These are phyloP conservation scores for Pandemis cinnamomeana DNA, from an alignment of 2,888 invertebrate genomes.

Conservation along the genomic window DNA sequence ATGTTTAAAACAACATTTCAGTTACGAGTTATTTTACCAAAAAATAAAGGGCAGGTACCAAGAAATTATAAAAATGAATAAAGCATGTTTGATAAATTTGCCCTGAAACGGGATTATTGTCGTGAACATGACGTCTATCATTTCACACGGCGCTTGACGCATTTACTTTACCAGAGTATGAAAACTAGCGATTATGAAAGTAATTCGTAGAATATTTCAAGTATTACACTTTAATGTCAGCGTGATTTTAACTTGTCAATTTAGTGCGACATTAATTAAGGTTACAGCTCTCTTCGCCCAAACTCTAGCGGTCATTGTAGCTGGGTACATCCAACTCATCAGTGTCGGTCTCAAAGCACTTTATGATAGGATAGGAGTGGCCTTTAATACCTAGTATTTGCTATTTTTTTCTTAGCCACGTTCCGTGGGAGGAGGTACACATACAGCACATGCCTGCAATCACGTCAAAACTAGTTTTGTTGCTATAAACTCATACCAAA, in stretches of 20 bases:
- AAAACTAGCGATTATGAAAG: slow-evolving; percentile 52
- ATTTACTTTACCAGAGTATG: slow-evolving; percentile 46
- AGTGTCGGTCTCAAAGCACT: neutral
- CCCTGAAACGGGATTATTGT: slow-evolving; percentile 28
- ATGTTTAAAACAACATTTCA: slow-evolving; percentile 6
- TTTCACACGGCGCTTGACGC: slow-evolving; percentile 33
- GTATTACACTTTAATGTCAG: neutral
- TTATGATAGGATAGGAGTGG: no score
- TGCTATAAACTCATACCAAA: no score
- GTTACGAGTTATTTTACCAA: neutral
- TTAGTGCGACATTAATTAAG: neutral
- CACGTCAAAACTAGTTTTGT: no score
- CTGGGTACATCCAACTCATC: neutral
- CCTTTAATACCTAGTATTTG: no score
- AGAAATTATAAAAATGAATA: slow-evolving; percentile 1
- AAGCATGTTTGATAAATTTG: slow-evolving; percentile 5
- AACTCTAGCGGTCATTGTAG: neutral
- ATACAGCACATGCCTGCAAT: no score
- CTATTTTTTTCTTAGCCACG: no score
- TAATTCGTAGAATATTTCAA: slow-evolving; percentile 52
- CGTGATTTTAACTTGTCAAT: neutral
- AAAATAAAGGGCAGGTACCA: neutral
- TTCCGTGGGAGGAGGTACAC: no score
- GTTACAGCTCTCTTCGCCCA: neutral
- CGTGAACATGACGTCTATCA: slow-evolving; percentile 27